Evolutionary conservation across 1,140 invertebrate genomes (phyloP), one percentile per base, ranked within the genome.

Genomic region (Sycophaga agraensis): DNA sequence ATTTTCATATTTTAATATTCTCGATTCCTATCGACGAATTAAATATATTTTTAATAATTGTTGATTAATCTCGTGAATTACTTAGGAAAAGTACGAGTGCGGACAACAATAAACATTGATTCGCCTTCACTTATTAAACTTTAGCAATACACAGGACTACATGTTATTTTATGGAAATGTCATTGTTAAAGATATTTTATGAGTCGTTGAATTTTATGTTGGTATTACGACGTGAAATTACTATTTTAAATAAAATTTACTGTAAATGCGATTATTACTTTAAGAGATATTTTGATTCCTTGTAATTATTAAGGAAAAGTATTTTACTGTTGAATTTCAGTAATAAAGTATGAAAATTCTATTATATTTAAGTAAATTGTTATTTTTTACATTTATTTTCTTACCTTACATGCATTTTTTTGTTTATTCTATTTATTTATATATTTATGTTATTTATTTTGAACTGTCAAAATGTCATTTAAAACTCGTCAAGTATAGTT

Each of bases 311-410:
- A 46, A 54, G 34, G n/a, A 42, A 43, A 43, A 7, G 16, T 14
- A 46, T 53, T 50, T 34, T 60, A 60, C 50, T 60, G 59, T 60
- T 60, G 59, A 60, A 28, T 53, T 59, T 59, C 50, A 54, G 22
- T 42, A 60, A 54, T 54, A 60, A 60, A 60, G 50, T 54, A 53
- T 54, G 42, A 46, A 46, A 60, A 54, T 26, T 51, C 21, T 54
- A 60, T 45, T 14, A 42, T 40, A 39, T 28, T n/a, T 16, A 40
- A 39, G 17, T 8, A 48, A 28, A n/a, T 28, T 2, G 16, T 22
- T 28, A n/a, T 28, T 48, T 48, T 16, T 48, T 11, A 2, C 28
- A 48, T 28, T 28, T 28, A 48, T 28, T 48, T 8, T n/a, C 3
- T n/a, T n/a, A n/a, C n/a, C n/a, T n/a, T n/a, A n/a, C n/a, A n/a